Evolutionary conservation across 2,797 vertebrate species (phyloP), one percentile per base, ranked within the genome.

Genomic region (Hipposideros larvatus): DNA sequence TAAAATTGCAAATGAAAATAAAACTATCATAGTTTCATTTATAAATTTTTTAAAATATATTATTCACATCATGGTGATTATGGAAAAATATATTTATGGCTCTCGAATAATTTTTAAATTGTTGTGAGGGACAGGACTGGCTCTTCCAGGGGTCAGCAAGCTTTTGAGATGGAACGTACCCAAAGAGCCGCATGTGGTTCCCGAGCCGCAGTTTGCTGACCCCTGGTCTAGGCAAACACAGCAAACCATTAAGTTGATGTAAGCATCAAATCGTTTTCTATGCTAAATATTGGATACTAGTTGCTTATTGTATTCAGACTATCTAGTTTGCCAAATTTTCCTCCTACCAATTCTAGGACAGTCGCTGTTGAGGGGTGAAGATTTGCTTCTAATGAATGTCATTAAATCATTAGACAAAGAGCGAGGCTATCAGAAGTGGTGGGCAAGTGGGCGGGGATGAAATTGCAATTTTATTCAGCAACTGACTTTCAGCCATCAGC

Each of bases 401-500:
- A 77, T 18, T 53, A 71, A 70, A 68, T 61, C 59, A 24, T 80
- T 37, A 28, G 48, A 92, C 65, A 51, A 84, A 91, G 37, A 48
- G 9, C 59, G 73, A 43, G 61, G 15, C 48, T 84, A 34, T 21
- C 79, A 51, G 24, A 53, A 11, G 79, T 55, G 24, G 6, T 28
- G 34, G 41, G 11, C 79, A 31, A 73, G 43, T 16, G 28, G 21
- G 26, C 79, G 41, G 21, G 70, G 26, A 57, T 19, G 5, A 65
- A 83, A 63, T 85, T 78, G 94, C 91, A 84, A 26, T 96, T 82
- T 86, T 80, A 96, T 92, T 95, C 87, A 94, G 90, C 85, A 66
- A 83, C 57, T 89, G 82, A 84, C 88, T 97, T 90, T 68, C 66
- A 87, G 93, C 79, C 87, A 80, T 84, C 91, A 74, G 75, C 96